These are phyloP conservation scores for Polyploca ridens DNA, from an alignment of 2,888 invertebrate species.

Conservation along the genomic window DNA sequence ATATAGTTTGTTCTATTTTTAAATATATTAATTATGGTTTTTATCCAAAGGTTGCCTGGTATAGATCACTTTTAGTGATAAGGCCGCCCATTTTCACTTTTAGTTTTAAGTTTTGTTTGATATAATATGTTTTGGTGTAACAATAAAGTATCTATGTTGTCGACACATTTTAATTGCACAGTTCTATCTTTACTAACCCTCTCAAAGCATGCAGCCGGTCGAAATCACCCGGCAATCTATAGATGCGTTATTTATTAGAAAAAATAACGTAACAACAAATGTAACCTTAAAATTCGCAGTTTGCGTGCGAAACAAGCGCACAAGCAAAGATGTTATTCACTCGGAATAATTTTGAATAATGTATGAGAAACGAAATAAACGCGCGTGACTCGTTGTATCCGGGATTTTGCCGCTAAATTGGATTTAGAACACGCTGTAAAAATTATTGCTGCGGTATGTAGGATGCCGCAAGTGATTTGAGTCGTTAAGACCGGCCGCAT, in stretches of 20 bases:
- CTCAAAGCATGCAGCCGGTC: background rate
- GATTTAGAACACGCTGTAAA: constrained; percentile 50
- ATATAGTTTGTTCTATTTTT: no score
- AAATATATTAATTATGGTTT: no score
- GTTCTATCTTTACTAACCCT: background rate
- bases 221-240: background rate
- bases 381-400: constrained; percentile 30
- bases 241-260: background rate
- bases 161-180: no score
- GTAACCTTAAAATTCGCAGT: background rate
- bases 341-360: constrained; percentile 65
- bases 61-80: no score
- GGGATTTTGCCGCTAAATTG: constrained; percentile 59
- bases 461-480: constrained; percentile 28
- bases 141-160: no score
- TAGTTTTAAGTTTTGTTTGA: no score
- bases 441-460: constrained; percentile 39
- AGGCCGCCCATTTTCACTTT: no score
- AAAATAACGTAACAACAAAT: background rate
- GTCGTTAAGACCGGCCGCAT: no score
- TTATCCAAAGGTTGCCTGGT: no score
- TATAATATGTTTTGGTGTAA: no score
- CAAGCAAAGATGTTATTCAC: constrained; percentile 53
- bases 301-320: constrained; percentile 28
- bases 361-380: constrained; percentile 59